A percentile compares a stretch with the other conserved stretches of the same genome.
These are phyloP conservation scores for Sebastes diaconus DNA, from an alignment of 2,797 vertebrate species.

Conservation along the genomic window DNA sequence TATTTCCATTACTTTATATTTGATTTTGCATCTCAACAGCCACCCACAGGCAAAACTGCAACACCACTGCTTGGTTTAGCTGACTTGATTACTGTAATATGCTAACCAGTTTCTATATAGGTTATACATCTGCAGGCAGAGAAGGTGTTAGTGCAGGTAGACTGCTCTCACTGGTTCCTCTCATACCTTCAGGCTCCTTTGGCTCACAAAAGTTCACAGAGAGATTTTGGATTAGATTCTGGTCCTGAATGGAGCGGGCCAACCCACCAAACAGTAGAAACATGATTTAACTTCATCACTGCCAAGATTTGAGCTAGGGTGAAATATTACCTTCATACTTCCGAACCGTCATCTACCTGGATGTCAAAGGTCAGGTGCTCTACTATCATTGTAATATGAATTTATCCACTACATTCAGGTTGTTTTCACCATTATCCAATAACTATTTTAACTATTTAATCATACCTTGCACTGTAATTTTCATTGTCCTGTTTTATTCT, in stretches of 20 bases:
- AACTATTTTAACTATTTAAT: background rate
- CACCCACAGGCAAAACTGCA: conserved; percentile 63
- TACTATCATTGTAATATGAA: background rate
- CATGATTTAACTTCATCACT: background rate
- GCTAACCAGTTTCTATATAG: conserved; percentile 54
- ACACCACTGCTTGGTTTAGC: conserved; percentile 32
- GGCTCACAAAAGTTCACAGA: conserved; percentile 3
- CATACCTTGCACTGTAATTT: background rate
- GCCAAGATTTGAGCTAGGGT: background rate
- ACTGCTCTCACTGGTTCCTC: background rate
- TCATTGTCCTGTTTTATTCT: background rate
- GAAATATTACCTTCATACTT: background rate
- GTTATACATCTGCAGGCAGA: conserved; percentile 24
- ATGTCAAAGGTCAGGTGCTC: background rate
- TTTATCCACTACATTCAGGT: no score
- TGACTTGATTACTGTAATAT: conserved; percentile 66
- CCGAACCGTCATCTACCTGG: background rate
- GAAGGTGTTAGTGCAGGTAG: conserved; percentile 35
- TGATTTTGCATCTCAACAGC: conserved; percentile 73
- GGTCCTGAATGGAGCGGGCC: background rate
- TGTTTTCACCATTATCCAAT: background rate
- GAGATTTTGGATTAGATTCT: background rate
- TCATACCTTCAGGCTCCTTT: background rate
- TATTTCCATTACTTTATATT: conserved; percentile 77
- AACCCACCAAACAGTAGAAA: background rate